phyloP scores from a whole-genome alignment of 2,113 vertebrate genomes.

The Scophthalmus maximus region DNA sequence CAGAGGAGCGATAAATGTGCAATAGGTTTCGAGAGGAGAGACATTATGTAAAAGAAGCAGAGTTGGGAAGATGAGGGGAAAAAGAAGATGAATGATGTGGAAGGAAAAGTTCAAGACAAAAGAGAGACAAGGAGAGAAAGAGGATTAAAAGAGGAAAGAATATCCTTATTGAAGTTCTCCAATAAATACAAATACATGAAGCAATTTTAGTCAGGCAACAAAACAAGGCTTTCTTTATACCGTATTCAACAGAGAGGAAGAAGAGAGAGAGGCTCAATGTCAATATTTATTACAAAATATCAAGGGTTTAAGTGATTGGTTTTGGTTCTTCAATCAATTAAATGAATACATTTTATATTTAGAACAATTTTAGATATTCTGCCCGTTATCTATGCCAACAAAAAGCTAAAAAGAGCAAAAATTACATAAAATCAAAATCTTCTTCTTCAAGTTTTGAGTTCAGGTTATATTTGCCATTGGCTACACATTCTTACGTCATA shows the following conservation, averaged over 20 bases:
- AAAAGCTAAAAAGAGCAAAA: no score
- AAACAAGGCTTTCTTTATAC: not conserved
- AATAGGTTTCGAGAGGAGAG: constrained; percentile 4
- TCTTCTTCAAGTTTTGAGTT: no score
- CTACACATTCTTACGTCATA: no score
- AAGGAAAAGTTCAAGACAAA: constrained; percentile 5
- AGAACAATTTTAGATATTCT: no score
- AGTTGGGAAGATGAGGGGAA: not conserved
- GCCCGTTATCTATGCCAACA: no score
- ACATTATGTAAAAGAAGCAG: not conserved
- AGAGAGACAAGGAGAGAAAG: not conserved
- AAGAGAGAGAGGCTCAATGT: no score
- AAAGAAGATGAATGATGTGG: constrained; percentile 1
- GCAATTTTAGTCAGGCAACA: not conserved
- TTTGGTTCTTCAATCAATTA: no score
- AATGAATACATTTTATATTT: no score
- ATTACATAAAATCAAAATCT: no score
- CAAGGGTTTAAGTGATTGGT: no score
- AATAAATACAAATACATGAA: constrained; percentile 7
- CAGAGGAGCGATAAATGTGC: not conserved
- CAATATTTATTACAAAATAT: no score
- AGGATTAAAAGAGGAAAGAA: constrained; percentile 1
- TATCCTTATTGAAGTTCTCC: not conserved
- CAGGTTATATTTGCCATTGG: no score
- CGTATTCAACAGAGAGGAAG: constrained; percentile 10